A percentile compares a stretch with the other conserved stretches of the same genome.
Evolutionary conservation across 1,140 invertebrate species (phyloP).

Genomic region (Drosophila nebulosa): DNA sequence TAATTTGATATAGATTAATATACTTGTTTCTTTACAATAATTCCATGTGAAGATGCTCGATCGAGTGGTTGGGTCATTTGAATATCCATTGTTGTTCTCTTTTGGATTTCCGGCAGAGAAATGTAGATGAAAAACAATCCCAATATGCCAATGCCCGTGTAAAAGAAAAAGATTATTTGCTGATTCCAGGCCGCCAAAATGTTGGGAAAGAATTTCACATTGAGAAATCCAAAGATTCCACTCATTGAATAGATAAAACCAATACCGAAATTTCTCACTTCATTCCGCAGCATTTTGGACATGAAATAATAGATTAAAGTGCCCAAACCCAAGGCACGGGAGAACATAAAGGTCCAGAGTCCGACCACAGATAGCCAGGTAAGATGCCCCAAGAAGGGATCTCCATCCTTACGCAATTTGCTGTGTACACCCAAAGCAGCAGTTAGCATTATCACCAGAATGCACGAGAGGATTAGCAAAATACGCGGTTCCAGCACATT

Average conservation of each 20-base stretch:
- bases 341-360: not conserved
- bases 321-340: not conserved
- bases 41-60: too few relatives aligned
- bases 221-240: not conserved
- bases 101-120: not conserved
- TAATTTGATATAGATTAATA: not conserved
- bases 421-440: not conserved
- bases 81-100: not conserved
- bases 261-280: not conserved
- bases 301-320: not conserved
- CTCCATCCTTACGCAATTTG: not conserved
- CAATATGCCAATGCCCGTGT: not conserved
- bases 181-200: not conserved
- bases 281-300: not conserved
- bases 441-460: not conserved
- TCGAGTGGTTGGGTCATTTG: too few relatives aligned
- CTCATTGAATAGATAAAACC: not conserved
- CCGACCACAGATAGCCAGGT: not conserved
- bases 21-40: not conserved
- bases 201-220: not conserved
- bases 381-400: not conserved
- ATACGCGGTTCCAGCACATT: not conserved
- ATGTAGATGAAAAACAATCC: not conserved
- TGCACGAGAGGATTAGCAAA: not conserved
- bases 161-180: not conserved